Base-by-base conservation (phyloP, 2,888 invertebrate genomes). In the Xestia xanthographa region DNA sequence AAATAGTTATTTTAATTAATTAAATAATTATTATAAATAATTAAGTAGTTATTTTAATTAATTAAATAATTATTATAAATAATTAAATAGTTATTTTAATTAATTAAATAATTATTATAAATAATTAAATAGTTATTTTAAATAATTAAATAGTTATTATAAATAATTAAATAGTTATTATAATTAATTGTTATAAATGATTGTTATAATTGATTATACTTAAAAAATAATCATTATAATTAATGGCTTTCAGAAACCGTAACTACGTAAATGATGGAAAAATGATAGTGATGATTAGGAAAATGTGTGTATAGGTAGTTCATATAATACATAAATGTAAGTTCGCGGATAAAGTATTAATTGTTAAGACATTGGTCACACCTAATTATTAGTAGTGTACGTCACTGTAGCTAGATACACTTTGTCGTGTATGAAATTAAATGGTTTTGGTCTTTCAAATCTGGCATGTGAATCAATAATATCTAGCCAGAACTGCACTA, bases 271-370 rank as follows among this genome's bases (percentile, higher is more conserved):
- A n/a, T 43, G 48, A 17, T 38, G 5, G 5, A 0, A 2, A 76
- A 58, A 17, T 48, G 20, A 2, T n/a, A 9, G 43, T 68, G 34
- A n/a, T 43, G 11, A 8, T 29, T 9, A 26, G 9, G 5, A 1
- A 34, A 73, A 72, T 50, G n/a, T 43, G n/a, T 29, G 2, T 41
- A 17, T 41, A 34, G 8, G 41, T 50, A 29, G 22, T 34, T 41
- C 9, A 41, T 77, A 76, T 77, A 26, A 53, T 77, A 77, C 76
- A 77, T 77, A 67, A 26, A 62, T 38, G 38, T 62, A 14, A 41
- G n/a, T 63, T 26, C n/a, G n/a, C 0, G 41, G 14, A 63, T 63
- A 63, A 41, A 63, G n/a, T 41, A 14, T 41, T 63, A 14, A 38
- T 11, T 12, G 22, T 60, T 34, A 22, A 11, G 29, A 22, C 22